Evolutionary conservation across 2,113 vertebrate genomes (phyloP).

Genomic region (Gymnarchus niloticus): DNA sequence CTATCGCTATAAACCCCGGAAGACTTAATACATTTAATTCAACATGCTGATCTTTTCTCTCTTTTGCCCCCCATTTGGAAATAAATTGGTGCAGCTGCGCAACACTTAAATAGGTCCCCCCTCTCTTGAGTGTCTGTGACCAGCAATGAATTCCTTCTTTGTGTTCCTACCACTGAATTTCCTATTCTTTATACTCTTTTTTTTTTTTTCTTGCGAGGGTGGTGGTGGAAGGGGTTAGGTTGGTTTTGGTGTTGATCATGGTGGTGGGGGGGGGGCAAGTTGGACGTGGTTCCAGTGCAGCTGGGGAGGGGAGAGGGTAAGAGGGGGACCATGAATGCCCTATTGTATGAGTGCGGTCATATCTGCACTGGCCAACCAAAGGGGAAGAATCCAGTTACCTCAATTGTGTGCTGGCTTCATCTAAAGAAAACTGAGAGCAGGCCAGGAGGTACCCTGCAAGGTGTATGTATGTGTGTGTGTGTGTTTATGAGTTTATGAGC

Average conservation of each 20-base stretch:
- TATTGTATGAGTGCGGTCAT: slow-evolving; percentile 61
- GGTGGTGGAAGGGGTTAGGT: slow-evolving; percentile 37
- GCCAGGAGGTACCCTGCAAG: background rate
- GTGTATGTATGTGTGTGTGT: slow-evolving; percentile 9
- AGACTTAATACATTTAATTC: slow-evolving; percentile 62
- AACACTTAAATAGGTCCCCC: slow-evolving; percentile 67
- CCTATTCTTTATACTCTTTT: slow-evolving; percentile 52
- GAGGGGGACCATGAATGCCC: slow-evolving; percentile 58
- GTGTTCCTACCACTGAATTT: slow-evolving; percentile 55
- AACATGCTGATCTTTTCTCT: slow-evolving; percentile 59
- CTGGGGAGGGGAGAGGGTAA: slow-evolving; percentile 50
- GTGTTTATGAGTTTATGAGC: background rate
- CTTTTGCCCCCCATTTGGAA: slow-evolving; percentile 58
- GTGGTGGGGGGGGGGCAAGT: slow-evolving; percentile 51
- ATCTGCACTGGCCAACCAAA: slow-evolving; percentile 49
- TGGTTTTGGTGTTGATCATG: slow-evolving; percentile 32
- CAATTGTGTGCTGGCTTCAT: slow-evolving; percentile 62
- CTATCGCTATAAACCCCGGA: slow-evolving; percentile 41
- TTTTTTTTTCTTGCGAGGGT: slow-evolving; percentile 42
- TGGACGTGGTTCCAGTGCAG: slow-evolving; percentile 74
- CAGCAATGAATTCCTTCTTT: slow-evolving; percentile 70
- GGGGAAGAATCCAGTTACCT: slow-evolving; percentile 65
- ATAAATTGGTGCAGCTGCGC: slow-evolving; percentile 74
- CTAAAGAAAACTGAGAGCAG: slow-evolving; percentile 63
- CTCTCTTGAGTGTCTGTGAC: slow-evolving; percentile 53